phyloP scores from a whole-genome alignment of 2,888 invertebrate species.

The Drepana falcataria region DNA sequence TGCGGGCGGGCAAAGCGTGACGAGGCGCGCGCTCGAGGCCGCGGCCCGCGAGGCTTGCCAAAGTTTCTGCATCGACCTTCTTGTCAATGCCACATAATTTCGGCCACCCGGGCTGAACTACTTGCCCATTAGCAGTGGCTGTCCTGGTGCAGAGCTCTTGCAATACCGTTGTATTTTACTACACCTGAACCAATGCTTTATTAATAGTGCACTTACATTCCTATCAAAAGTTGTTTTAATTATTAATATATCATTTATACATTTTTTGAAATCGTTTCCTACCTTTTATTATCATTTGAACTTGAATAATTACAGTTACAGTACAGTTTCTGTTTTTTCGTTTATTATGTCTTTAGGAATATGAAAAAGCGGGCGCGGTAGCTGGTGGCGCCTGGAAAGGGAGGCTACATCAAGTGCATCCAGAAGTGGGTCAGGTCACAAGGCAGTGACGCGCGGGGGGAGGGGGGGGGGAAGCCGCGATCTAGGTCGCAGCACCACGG shows the following conservation, averaged over 20 bases:
- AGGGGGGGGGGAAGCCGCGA: conserved; percentile 34
- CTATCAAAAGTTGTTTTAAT: conserved; percentile 9
- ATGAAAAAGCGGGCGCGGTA: conserved; percentile 3
- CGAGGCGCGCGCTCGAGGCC: conserved; percentile 36
- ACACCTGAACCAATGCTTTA: neutral
- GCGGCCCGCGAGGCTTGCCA: conserved; percentile 77
- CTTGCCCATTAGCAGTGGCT: conserved; percentile 19
- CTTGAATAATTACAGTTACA: too few species aligned
- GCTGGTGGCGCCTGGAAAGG: conserved; percentile 31
- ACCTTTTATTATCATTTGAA: too few species aligned
- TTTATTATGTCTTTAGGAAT: conserved; percentile 14
- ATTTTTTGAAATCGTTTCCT: too few species aligned
- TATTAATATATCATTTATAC: too few species aligned
- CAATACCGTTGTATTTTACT: conserved; percentile 15
- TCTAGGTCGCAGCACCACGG: conserved; percentile 72
- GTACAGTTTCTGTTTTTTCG: conserved; percentile 11
- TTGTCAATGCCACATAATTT: conserved; percentile 66
- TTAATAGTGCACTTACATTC: conserved; percentile 17
- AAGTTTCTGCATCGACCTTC: conserved; percentile 79
- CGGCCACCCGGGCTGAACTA: conserved; percentile 43
- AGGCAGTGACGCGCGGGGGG: conserved; percentile 34
- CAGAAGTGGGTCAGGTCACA: conserved; percentile 64
- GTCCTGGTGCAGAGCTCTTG: conserved; percentile 29
- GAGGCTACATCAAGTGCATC: conserved; percentile 63
- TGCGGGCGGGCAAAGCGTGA: conserved; percentile 23